Percentiles rank a stretch among this genome's conserved stretches.
Conservation (phyloP, 2,113 vertebrate genomes). For the Apaloderma vittatum region DNA sequence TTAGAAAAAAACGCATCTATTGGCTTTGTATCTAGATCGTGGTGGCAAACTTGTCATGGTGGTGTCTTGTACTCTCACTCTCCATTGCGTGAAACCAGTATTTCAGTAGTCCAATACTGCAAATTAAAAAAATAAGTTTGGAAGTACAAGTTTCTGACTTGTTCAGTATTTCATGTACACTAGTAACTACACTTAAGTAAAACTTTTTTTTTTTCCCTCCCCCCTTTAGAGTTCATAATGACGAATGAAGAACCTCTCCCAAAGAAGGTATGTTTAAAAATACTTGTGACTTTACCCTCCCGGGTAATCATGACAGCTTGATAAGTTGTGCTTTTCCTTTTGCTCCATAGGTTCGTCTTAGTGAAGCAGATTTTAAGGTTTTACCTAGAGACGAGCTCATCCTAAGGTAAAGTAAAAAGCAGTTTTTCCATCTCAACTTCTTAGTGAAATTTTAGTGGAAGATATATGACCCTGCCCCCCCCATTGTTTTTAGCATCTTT, state of each 20-base stretch:
- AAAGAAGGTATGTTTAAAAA: conserved; percentile 90
- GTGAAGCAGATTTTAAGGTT: conserved; percentile 97
- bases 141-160: background rate
- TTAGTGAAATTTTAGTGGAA: background rate
- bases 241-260: conserved; percentile 99
- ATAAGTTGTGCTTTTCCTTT: conserved; percentile 7
- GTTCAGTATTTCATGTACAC: background rate
- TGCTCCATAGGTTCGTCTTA: conserved; percentile 91
- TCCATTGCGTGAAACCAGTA: background rate
- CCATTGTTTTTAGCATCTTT: background rate
- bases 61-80: background rate
- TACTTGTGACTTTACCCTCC: background rate
- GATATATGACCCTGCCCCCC: background rate
- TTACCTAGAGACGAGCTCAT: conserved; percentile 95
- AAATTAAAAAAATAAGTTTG: background rate
- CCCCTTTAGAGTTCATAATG: conserved; percentile 88
- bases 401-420: conserved; percentile 84
- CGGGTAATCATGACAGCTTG: background rate
- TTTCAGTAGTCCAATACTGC: background rate
- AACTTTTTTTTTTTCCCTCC: background rate
- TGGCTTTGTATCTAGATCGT: background rate
- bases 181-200: conserved; percentile 12
- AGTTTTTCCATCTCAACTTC: background rate
- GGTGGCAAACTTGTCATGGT: background rate
- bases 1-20: background rate